These are phyloP conservation scores for Papilio machaon DNA, from an alignment of 1,140 invertebrate genomes.

Conservation along the genomic window DNA sequence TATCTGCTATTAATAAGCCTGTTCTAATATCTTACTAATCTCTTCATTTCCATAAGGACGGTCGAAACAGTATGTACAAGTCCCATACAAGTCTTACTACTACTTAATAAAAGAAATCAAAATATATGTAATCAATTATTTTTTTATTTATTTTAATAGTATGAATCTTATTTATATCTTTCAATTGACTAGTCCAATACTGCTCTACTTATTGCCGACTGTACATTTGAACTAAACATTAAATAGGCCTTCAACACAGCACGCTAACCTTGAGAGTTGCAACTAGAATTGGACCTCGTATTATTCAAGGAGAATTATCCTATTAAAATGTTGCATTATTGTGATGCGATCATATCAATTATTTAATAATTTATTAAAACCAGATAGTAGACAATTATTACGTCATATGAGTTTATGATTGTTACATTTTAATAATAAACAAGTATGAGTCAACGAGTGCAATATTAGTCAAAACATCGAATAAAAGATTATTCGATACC, in stretches of 20 bases:
- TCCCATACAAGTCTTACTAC: neutral
- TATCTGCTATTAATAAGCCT: neutral
- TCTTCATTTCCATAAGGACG: neutral
- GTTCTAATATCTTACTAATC: neutral
- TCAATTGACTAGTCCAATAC: neutral
- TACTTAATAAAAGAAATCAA: neutral
- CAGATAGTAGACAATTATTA: neutral
- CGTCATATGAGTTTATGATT: neutral
- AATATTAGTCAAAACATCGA: conserved; percentile 12
- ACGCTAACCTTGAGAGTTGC: conserved; percentile 6
- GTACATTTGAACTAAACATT: conserved; percentile 4
- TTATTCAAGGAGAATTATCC: conserved; percentile 1
- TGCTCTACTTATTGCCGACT: neutral
- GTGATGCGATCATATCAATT: neutral
- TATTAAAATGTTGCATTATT: neutral
- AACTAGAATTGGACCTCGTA: neutral
- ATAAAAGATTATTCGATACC: conserved; percentile 16
- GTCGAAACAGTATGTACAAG: neutral
- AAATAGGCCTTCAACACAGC: neutral
- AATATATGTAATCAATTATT: neutral
- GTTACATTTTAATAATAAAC: neutral
- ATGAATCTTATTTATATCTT: neutral
- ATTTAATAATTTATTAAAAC: neutral
- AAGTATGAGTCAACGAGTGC: neutral
- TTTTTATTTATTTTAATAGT: neutral